Conservation (phyloP, 2,797 vertebrate species). For the Diceros bicornis region DNA sequence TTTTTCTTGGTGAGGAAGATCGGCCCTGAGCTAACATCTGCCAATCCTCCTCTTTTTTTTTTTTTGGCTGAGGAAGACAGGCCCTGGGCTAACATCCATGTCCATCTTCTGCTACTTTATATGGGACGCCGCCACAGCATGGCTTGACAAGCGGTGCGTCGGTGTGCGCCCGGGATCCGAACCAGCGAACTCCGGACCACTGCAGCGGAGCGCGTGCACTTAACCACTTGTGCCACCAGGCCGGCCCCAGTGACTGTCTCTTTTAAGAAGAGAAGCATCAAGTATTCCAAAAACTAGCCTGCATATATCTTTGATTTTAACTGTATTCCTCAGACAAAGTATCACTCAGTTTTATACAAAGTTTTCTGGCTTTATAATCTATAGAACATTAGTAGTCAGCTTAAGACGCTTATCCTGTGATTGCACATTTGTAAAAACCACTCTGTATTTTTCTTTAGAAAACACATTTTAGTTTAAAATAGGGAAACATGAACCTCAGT, state of each 20-base stretch:
- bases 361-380: constrained; percentile 19
- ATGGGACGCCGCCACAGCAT: no score
- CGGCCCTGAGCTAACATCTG: no score
- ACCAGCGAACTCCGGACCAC: no score
- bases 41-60: no score
- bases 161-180: no score
- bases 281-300: constrained; percentile 10
- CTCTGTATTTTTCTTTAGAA: constrained; percentile 33
- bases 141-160: no score
- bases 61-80: no score
- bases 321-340: constrained; percentile 18
- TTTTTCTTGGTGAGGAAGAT: no score
- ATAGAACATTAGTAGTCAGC: not conserved
- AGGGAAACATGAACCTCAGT: constrained; percentile 45
- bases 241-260: not conserved
- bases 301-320: constrained; percentile 34
- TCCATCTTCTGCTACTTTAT: no score
- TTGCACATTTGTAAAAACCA: constrained; percentile 37
- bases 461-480: constrained; percentile 62
- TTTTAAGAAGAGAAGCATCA: constrained; percentile 19
- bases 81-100: no score
- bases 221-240: no score
- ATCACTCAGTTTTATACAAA: not conserved
- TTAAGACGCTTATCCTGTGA: constrained; percentile 26
- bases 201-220: no score